These are phyloP conservation scores for Eupithecia pulchellata DNA, from an alignment of 2,888 invertebrate species.

Conservation along the genomic window DNA sequence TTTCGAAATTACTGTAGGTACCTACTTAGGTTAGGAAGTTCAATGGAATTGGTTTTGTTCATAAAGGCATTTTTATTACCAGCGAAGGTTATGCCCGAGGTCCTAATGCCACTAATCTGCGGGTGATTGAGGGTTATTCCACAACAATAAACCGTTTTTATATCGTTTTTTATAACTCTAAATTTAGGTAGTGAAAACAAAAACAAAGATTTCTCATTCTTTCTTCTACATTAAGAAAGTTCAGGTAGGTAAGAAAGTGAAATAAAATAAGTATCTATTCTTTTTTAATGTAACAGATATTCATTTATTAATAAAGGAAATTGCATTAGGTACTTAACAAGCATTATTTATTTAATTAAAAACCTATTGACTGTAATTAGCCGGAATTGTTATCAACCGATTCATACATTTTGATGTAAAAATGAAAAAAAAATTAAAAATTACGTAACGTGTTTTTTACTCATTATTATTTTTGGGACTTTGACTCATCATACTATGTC, in stretches of 20 bases:
- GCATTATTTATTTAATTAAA: too few relatives aligned
- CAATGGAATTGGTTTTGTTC: conserved; percentile 6
- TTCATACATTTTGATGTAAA: too few relatives aligned
- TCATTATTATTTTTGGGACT: too few relatives aligned
- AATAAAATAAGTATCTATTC: background rate
- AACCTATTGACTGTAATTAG: too few relatives aligned
- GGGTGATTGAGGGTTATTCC: conserved; percentile 49
- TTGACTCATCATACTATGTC: too few relatives aligned
- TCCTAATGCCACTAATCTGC: conserved; percentile 45
- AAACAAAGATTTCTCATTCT: background rate
- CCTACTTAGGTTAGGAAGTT: background rate
- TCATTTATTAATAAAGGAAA: too few relatives aligned
- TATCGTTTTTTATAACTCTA: conserved; percentile 32
- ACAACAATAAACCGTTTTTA: conserved; percentile 44
- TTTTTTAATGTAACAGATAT: background rate
- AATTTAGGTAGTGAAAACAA: conserved; percentile 3
- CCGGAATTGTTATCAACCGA: too few relatives aligned
- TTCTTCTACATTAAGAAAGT: background rate
- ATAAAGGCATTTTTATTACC: conserved; percentile 37
- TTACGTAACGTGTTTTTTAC: too few relatives aligned
- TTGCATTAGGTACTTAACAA: too few relatives aligned
- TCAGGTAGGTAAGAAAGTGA: background rate
- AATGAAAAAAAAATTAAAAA: too few relatives aligned
- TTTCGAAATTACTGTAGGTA: background rate
- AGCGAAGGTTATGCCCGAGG: conserved; percentile 38